Conservation (phyloP, 2,888 invertebrate species). For the Tachystola acroxantha region DNA sequence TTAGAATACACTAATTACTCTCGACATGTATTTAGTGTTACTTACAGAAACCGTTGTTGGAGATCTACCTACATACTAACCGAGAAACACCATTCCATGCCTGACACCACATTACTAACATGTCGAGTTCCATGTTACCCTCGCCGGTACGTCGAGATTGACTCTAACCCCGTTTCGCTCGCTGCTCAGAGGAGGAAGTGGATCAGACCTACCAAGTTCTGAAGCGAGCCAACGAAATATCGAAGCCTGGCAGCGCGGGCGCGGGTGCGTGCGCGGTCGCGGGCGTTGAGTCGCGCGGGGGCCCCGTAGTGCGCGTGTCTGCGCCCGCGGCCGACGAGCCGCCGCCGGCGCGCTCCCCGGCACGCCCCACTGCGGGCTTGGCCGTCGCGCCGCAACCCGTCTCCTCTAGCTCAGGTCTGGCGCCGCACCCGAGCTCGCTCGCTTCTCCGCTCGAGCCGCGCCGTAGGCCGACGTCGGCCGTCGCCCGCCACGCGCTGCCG, state of each 20-base stretch:
- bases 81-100: constrained; percentile 15
- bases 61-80: constrained; percentile 14
- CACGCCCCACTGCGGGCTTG: constrained; percentile 72
- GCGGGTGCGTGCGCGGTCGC: constrained; percentile 62
- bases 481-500: constrained; percentile 20
- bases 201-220: constrained; percentile 96
- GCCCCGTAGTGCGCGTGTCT: constrained; percentile 67
- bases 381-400: constrained; percentile 82
- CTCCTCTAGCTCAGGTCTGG: constrained; percentile 84
- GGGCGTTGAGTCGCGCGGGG: constrained; percentile 71
- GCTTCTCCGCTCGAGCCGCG: constrained; percentile 63
- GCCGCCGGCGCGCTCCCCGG: constrained; percentile 62
- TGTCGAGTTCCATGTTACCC: constrained; percentile 21
- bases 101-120: constrained; percentile 23
- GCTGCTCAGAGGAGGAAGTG: constrained; percentile 83
- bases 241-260: constrained; percentile 77
- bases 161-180: constrained; percentile 62
- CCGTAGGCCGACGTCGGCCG: constrained; percentile 54
- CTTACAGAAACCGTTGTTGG: constrained; percentile 8
- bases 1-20: constrained; percentile 47
- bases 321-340: constrained; percentile 45
- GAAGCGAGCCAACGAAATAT: constrained; percentile 95
- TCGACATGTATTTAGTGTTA: constrained; percentile 17
- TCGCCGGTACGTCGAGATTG: constrained; percentile 31
- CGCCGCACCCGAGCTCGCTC: constrained; percentile 61